Base-by-base conservation (phyloP, 1,140 invertebrate species). In the Drosophila kohkoa region DNA sequence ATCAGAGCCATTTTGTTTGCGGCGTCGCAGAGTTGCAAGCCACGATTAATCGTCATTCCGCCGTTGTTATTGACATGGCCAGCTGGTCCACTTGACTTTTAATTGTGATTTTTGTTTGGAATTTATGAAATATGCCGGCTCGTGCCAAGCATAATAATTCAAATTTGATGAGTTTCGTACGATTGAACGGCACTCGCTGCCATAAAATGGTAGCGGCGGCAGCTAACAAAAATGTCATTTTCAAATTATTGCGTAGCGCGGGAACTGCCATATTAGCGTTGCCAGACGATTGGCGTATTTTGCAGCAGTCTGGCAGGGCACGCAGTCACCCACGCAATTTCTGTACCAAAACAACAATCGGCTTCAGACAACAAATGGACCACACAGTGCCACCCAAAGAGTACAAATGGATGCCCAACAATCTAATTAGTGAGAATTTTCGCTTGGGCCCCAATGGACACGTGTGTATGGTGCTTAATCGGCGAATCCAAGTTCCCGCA, bases 401-500 rank as follows among this genome's bases (percentile, higher is more conserved):
- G 49, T 89, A 72, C 49, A 89, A 85, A 48, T 89, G 85, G 85
- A 74, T 62, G 32, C 85, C 85, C 4, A 78, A 75, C 46, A 67
- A 89, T 51, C 49, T 89, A n/a, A 89, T 89, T 8, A 79, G 46
- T 49, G 86, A 89, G 11, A 65, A 75, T 41, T 89, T 81, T 13
- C 75, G 54, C 10, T 43, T 89, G 32, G 85, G 81, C 13, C 43
- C 77, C 1, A 75, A 86, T 45, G 90, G 90, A 7, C 94, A 94
- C 72, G 94, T 93, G 8, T 82, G 94, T 58, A 46, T 95, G 11
- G 92, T 95, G 13, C 81, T 95, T 20, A 94, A 95, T 74, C 91
- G 92, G 43, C 92, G 92, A 32, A 93, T 94, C 15, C 67, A 79
- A 45, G 86, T 93, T 28, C 91, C 92, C 46, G 35, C 90, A 41